These are phyloP conservation scores for Trinectes maculatus DNA, from an alignment of 2,113 vertebrate genomes.

Conservation along the genomic window DNA sequence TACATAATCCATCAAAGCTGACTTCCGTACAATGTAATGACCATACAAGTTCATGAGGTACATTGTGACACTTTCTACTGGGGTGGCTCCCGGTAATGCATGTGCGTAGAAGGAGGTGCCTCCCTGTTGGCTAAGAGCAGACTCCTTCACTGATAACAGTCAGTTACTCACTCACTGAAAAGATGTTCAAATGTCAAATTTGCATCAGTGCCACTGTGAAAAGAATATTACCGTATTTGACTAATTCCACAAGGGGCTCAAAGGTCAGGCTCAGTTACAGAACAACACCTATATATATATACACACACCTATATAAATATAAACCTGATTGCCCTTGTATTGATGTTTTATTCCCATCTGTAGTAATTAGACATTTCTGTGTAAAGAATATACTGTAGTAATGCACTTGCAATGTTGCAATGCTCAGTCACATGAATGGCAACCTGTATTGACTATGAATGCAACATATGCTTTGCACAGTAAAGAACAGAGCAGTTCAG, in stretches of 20 bases:
- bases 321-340: constrained; percentile 36
- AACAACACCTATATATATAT: constrained; percentile 40
- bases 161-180: constrained; percentile 28
- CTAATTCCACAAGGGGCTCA: constrained; percentile 18
- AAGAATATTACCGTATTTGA: constrained; percentile 10
- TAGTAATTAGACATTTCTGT: constrained; percentile 61
- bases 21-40: constrained; percentile 44
- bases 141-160: constrained; percentile 28
- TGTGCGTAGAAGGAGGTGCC: constrained; percentile 22
- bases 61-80: constrained; percentile 33
- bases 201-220: constrained; percentile 18
- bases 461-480: constrained; percentile 16
- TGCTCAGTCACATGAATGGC: constrained; percentile 48
- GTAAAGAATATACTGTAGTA: constrained; percentile 34
- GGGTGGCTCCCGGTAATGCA: constrained; percentile 10
- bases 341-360: constrained; percentile 57
- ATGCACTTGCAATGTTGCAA: constrained; percentile 32
- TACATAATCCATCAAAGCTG: constrained; percentile 66
- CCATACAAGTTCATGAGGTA: constrained; percentile 33
- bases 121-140: constrained; percentile 45
- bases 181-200: constrained; percentile 63
- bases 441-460: constrained; percentile 32
- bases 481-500: constrained; percentile 14
- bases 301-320: constrained; percentile 44
- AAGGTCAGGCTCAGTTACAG: constrained; percentile 40